Percentiles rank a stretch among this genome's conserved stretches.
Evolutionary conservation across 2,888 invertebrate genomes (phyloP).

Genomic region (Lydus trimaculatus): DNA sequence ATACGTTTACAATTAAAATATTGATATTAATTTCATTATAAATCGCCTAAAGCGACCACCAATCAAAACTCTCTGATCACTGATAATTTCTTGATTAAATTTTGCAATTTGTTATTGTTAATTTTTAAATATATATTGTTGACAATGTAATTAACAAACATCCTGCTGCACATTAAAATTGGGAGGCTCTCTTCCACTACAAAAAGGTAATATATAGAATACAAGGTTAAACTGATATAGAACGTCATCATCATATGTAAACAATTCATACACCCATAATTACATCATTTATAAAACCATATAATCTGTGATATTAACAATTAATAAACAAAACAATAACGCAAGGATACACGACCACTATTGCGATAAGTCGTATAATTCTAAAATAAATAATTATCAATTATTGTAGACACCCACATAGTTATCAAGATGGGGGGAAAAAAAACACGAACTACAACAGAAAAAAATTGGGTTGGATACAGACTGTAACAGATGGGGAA

Average conservation of each 20-base stretch:
- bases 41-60: too few relatives aligned
- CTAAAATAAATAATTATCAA: not conserved
- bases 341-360: not conserved
- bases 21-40: too few relatives aligned
- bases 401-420: not conserved
- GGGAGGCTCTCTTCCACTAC: not conserved
- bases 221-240: not conserved
- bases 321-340: not conserved
- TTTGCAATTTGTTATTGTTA: too few relatives aligned
- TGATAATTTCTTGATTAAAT: too few relatives aligned
- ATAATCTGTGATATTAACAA: not conserved
- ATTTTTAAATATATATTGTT: too few relatives aligned
- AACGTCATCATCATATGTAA: not conserved
- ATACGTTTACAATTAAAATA: too few relatives aligned
- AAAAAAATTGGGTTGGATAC: not conserved
- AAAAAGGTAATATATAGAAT: not conserved
- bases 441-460: too few relatives aligned
- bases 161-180: not conserved
- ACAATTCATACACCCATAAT: constrained; percentile 5
- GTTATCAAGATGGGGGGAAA: too few relatives aligned
- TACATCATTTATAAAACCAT: not conserved
- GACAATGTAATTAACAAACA: not conserved
- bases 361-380: not conserved
- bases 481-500: not conserved
- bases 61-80: too few relatives aligned